Evolutionary conservation across 1,140 invertebrate species (phyloP).

Genomic region (Bombus waltoni): DNA sequence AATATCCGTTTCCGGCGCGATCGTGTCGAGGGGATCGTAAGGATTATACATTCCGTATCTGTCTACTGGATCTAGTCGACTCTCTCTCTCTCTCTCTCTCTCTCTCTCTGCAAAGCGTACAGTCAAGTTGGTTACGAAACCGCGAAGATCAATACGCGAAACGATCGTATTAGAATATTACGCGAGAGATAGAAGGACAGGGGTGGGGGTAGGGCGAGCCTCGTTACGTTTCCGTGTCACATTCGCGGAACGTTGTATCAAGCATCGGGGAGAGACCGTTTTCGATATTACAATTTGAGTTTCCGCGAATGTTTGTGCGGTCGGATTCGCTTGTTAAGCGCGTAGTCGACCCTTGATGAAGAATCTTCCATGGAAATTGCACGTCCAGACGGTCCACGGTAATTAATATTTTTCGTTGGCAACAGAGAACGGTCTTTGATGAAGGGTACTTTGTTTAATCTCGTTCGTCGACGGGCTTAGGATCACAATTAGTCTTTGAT

Average conservation of each 20-base stretch:
- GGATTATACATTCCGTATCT: slow-evolving; percentile 41
- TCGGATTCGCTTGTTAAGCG: not conserved
- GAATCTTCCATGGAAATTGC: not conserved
- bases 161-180: slow-evolving; percentile 43
- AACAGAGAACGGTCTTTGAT: not conserved
- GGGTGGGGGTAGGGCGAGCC: not conserved
- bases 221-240: slow-evolving; percentile 34
- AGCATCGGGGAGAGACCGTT: not conserved
- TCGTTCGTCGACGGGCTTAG: not conserved
- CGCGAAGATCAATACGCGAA: slow-evolving; percentile 50
- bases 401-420: slow-evolving; percentile 22
- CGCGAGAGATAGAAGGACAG: not conserved
- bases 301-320: not conserved
- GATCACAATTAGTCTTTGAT: slow-evolving; percentile 10
- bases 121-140: slow-evolving; percentile 11
- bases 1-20: slow-evolving; percentile 9
- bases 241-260: slow-evolving; percentile 19
- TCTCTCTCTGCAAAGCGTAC: not conserved
- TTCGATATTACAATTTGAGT: slow-evolving; percentile 51
- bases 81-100: too few species aligned
- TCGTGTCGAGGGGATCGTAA: not conserved
- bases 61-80: slow-evolving; percentile 12
- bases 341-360: not conserved
- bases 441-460: slow-evolving; percentile 13
- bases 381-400: not conserved